Percentiles rank a stretch among this genome's conserved stretches.
phyloP scores from a whole-genome alignment of 2,888 invertebrate genomes.

The Acheta domesticus region DNA sequence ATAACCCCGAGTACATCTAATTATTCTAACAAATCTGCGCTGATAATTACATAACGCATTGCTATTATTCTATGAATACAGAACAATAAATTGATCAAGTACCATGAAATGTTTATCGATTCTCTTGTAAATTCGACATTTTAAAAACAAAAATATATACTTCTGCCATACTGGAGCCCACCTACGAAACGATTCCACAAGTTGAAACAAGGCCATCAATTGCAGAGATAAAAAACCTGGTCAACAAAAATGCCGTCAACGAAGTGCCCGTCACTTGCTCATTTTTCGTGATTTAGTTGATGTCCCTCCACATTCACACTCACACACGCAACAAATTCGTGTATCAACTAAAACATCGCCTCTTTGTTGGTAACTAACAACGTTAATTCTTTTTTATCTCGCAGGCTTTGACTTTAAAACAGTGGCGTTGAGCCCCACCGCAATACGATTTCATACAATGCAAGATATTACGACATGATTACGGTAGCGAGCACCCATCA shows the following conservation, averaged over 20 bases:
- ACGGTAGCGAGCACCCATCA: background rate
- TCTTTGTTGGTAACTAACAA: background rate
- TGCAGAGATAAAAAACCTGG: background rate
- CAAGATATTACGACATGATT: conserved; percentile 18
- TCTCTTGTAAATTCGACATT: too few species aligned
- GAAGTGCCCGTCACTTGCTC: background rate
- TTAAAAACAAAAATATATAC: too few species aligned
- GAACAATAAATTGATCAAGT: too few species aligned
- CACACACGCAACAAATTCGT: background rate
- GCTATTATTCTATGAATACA: too few species aligned
- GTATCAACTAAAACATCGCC: background rate
- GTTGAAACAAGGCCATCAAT: background rate
- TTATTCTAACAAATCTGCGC: too few species aligned
- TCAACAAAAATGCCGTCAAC: background rate
- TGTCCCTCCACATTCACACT: background rate
- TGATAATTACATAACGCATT: too few species aligned
- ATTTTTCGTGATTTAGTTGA: background rate
- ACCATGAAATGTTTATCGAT: too few species aligned
- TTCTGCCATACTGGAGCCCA: too few species aligned
- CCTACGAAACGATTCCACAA: too few species aligned
- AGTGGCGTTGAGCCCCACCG: background rate
- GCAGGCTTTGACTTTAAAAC: background rate
- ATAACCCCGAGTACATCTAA: too few species aligned
- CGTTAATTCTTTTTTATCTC: background rate
- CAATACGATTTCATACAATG: background rate